A percentile compares a stretch with the other conserved stretches of the same genome.
Evolutionary conservation across 2,797 vertebrate genomes (phyloP).

Genomic region (Limnodromus scolopaceus): DNA sequence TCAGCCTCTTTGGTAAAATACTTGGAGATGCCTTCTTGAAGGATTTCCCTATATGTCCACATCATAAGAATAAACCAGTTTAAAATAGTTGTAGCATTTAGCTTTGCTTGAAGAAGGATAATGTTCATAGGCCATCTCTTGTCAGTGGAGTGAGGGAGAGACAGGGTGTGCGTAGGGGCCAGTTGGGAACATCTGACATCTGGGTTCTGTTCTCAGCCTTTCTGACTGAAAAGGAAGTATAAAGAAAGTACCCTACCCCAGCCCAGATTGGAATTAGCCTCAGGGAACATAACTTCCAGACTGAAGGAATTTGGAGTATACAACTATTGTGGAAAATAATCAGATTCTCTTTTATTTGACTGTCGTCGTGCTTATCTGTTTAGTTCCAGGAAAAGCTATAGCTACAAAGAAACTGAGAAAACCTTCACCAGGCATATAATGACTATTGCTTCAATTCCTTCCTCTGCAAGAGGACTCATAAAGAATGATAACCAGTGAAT

Average conservation of each 20-base stretch:
- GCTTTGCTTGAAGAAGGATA: not conserved
- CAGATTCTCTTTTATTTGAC: not conserved
- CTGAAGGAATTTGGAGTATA: not conserved
- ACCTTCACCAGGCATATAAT: not conserved
- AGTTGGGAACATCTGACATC: not conserved
- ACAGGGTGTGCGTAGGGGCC: not conserved
- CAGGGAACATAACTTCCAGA: not conserved
- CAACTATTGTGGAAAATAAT: not conserved
- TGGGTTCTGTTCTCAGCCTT: not conserved
- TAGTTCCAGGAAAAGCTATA: not conserved
- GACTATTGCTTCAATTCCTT: not conserved
- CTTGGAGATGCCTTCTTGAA: not conserved
- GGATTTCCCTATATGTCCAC: not conserved
- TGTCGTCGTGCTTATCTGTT: not conserved
- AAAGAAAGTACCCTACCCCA: not conserved
- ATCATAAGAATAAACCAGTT: not conserved
- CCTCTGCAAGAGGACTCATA: fast-evolving
- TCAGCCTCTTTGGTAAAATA: not conserved
- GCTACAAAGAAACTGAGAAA: not conserved
- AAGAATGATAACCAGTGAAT: not conserved
- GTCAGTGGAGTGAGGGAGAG: not conserved
- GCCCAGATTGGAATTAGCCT: not conserved
- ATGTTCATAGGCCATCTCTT: not conserved
- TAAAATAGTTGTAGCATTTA: not conserved
- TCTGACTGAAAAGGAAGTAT: not conserved